phyloP scores from a whole-genome alignment of 2,113 vertebrate genomes.

The Tetrax tetrax region DNA sequence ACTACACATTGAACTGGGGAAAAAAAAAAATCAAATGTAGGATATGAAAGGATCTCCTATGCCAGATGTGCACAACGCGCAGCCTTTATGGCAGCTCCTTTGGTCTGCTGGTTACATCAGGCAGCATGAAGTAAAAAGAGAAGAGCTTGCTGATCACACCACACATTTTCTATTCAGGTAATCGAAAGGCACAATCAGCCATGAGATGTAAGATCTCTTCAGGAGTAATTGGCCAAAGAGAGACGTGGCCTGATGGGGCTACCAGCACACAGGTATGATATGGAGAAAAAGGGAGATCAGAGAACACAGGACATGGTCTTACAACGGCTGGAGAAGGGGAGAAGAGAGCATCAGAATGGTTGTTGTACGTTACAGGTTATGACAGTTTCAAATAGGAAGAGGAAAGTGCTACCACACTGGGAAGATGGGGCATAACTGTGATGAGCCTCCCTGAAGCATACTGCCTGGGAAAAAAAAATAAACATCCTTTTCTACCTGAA shows the following conservation, averaged over 20 bases:
- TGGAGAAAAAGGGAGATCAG: not conserved
- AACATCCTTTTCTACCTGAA: not conserved
- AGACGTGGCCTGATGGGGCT: not conserved
- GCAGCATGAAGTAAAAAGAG: not conserved
- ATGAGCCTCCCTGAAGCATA: not conserved
- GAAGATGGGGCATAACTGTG: rapidly evolving
- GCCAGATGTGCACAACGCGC: not conserved
- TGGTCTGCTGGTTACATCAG: not conserved
- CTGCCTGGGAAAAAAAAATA: not conserved
- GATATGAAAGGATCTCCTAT: not conserved
- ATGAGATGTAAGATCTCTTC: not conserved
- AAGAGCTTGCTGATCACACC: not conserved
- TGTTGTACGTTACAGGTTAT: not conserved
- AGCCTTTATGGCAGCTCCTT: not conserved
- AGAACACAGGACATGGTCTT: not conserved
- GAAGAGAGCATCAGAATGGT: not conserved
- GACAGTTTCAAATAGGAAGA: not conserved
- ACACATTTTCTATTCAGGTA: not conserved
- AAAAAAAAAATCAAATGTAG: not conserved
- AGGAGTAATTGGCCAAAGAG: not conserved
- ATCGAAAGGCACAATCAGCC: not conserved
- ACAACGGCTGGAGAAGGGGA: not conserved
- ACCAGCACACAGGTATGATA: not conserved
- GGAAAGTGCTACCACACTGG: not conserved
- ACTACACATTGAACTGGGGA: not conserved